Conservation (phyloP, 2,888 invertebrate species). For the Junonia oenone region DNA sequence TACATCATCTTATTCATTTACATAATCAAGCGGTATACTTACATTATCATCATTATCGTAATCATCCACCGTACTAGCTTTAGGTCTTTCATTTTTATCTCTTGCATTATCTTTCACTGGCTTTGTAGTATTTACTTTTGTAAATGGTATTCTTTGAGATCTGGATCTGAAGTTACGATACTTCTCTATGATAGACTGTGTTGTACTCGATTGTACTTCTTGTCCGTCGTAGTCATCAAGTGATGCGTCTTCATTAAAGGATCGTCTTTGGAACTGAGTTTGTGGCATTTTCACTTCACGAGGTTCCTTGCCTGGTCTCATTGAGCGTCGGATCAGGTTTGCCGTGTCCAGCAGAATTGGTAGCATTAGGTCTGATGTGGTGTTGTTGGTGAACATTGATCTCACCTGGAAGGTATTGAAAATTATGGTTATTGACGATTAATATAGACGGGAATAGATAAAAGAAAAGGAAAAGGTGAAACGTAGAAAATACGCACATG, state of each 20-base stretch:
- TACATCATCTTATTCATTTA: too few relatives aligned
- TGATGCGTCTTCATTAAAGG: constrained; percentile 51
- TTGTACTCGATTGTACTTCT: constrained; percentile 32
- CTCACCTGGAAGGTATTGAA: constrained; percentile 75
- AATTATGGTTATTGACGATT: too few relatives aligned
- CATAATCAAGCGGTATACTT: too few relatives aligned
- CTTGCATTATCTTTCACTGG: constrained; percentile 4
- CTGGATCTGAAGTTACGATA: constrained; percentile 44
- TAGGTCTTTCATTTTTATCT: constrained; percentile 18
- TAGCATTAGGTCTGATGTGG: constrained; percentile 77
- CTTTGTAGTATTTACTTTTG: constrained; percentile 15
- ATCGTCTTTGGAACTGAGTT: constrained; percentile 57
- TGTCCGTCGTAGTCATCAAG: constrained; percentile 54
- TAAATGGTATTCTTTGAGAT: constrained; percentile 40
- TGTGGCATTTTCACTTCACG: constrained; percentile 54
- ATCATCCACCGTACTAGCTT: constrained; percentile 9
- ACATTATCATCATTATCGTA: constrained; percentile 7
- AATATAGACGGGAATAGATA: too few relatives aligned
- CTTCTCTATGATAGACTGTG: constrained; percentile 33
- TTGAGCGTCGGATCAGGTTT: constrained; percentile 78
- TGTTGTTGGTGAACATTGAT: constrained; percentile 78
- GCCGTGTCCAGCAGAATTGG: constrained; percentile 84
- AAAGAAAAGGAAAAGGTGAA: too few relatives aligned
- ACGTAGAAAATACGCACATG: too few relatives aligned
- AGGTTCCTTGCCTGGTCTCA: constrained; percentile 57